phyloP scores from a whole-genome alignment of 2,113 vertebrate genomes.

The Tetrao urogallus region DNA sequence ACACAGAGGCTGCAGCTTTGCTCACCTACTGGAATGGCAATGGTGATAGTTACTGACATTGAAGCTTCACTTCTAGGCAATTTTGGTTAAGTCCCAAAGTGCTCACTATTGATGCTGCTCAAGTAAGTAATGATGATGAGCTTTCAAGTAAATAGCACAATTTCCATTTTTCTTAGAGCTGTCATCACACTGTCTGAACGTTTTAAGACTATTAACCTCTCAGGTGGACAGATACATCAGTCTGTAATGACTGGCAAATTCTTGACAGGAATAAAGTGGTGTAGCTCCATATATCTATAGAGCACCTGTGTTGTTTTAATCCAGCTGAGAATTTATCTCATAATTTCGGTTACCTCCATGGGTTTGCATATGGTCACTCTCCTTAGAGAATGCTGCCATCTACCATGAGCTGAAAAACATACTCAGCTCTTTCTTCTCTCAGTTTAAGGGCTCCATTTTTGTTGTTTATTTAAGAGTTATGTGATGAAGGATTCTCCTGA shows the following conservation, averaged over 20 bases:
- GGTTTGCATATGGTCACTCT: not conserved
- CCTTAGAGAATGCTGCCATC: not conserved
- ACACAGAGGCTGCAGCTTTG: not conserved
- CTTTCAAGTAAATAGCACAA: not conserved
- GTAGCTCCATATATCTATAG: not conserved
- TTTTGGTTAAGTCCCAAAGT: not conserved
- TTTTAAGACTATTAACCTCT: not conserved
- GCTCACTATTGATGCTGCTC: rapidly evolving
- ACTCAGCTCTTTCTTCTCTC: not conserved
- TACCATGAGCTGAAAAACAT: not conserved
- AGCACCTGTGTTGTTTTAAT: constrained; percentile 27
- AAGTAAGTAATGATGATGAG: constrained; percentile 18
- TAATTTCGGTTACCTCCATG: not conserved
- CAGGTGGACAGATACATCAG: not conserved
- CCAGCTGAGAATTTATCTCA: constrained; percentile 14
- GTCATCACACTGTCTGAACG: not conserved
- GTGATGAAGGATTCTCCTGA: not conserved
- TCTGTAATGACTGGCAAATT: not conserved
- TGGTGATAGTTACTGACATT: not conserved
- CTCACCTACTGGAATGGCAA: not conserved
- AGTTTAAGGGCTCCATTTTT: not conserved
- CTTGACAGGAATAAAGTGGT: not conserved
- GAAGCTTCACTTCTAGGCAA: not conserved
- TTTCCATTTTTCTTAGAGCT: constrained; percentile 32
- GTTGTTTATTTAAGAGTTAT: not conserved